Base-by-base conservation (phyloP, 2,888 invertebrate genomes). In the Drosophila neotestacea region DNA sequence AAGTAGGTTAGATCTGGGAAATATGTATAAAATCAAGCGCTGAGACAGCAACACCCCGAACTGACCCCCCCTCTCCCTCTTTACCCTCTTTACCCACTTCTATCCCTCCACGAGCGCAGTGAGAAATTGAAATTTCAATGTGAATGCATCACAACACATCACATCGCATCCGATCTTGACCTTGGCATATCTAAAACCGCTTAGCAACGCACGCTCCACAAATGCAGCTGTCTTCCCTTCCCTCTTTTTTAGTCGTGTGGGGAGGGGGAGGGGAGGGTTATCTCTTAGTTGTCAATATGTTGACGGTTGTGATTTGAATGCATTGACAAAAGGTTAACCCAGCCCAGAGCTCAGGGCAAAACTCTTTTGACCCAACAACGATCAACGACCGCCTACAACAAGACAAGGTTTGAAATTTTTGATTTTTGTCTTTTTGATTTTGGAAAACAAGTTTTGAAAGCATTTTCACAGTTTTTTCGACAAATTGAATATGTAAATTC, bases 161-260 rank as follows among this genome's bases (percentile, higher is more conserved):
- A 56, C 51, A 63, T 60, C 48, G 76, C 61, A 70, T 55, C 50
- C 44, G 39, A 66, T 62, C 68, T 47, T 69, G 73, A 77, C 78
- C 76, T 76, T 76, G 73, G 73, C 76, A 76, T 77, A 73, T 73
- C 68, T 44, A 64, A 69, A 58, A 47, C 38, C 41, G 64, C 70
- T 65, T 41, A 65, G 39, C 56, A 62, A 55, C 41, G 46, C 64
- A 60, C 54, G 61, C 62, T 61, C 38, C 42, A 75, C 42, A 76
- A 73, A 61, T 61, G 64, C 77, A 76, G 73, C 73, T 64, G 72
- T 36, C 36, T 60, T 28, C 16, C 4, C 48, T 4, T 7, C 16
- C 30, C 51, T n/a, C 36, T 28, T 16, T 16, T 27, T n/a, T 16
- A 16, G 4, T 16, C 10, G n/a, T 9, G 38, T 1, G 6, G 10